Percentiles rank a stretch among this genome's conserved stretches.
Evolutionary conservation across 2,888 invertebrate species (phyloP).

Genomic region (Torymus aiolomorphi): DNA sequence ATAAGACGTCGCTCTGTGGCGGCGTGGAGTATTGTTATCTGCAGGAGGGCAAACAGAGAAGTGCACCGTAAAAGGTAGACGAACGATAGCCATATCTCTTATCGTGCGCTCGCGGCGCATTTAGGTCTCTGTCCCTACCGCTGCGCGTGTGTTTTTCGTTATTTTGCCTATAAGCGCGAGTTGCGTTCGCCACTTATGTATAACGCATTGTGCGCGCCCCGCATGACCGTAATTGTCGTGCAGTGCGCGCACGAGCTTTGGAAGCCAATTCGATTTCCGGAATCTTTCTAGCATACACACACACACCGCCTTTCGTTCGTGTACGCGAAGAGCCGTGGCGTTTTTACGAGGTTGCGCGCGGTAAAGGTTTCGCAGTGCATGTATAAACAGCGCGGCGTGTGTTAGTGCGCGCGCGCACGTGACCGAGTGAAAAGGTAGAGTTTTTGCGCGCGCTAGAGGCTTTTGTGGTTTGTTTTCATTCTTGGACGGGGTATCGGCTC

Average conservation of each 20-base stretch:
- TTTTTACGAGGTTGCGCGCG: constrained; percentile 27
- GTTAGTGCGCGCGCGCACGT: background rate
- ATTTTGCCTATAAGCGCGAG: no score
- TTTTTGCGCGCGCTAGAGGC: background rate
- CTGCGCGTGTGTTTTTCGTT: constrained; percentile 30
- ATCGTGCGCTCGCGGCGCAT: constrained; percentile 60
- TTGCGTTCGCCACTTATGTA: background rate
- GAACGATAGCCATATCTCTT: constrained; percentile 67
- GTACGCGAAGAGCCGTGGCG: background rate
- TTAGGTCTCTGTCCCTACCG: background rate
- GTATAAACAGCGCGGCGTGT: background rate
- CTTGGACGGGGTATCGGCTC: background rate
- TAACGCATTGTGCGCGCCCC: background rate
- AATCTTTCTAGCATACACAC: background rate
- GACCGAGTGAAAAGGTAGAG: constrained; percentile 20
- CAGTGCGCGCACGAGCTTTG: background rate
- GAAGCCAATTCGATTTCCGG: constrained; percentile 21
- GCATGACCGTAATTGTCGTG: constrained; percentile 16
- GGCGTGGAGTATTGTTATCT: background rate
- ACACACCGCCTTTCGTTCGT: no score
- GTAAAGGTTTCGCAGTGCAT: background rate
- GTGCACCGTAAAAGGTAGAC: constrained; percentile 63
- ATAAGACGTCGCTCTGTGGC: background rate
- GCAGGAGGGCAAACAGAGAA: constrained; percentile 1
- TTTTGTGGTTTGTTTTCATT: constrained; percentile 20